phyloP scores from a whole-genome alignment of 2,888 invertebrate species.

The Rambutsinella grinnellia region DNA sequence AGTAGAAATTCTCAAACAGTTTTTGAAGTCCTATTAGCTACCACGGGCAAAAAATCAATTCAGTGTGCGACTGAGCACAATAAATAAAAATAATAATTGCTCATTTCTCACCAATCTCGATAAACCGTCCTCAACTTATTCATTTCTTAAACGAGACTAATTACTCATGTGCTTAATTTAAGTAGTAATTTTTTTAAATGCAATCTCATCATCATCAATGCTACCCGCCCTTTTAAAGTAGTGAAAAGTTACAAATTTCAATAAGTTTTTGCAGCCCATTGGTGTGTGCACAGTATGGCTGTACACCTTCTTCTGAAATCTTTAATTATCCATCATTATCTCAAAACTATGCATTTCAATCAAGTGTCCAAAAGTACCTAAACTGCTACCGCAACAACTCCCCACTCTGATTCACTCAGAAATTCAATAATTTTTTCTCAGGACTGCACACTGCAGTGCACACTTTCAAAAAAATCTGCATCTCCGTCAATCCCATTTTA shows the following conservation, averaged over 20 bases:
- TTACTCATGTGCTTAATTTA: background rate
- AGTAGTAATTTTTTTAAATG: background rate
- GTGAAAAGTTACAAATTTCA: background rate
- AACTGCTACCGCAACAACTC: background rate
- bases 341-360: background rate
- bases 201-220: background rate
- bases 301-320: background rate
- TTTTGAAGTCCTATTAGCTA: background rate
- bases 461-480: background rate
- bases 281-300: background rate
- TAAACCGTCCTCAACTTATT: background rate
- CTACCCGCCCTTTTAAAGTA: background rate
- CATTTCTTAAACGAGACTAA: background rate
- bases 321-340: background rate
- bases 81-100: background rate
- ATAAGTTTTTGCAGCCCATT: background rate
- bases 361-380: background rate
- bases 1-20: background rate
- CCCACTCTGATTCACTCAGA: background rate
- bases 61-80: background rate
- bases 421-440: background rate
- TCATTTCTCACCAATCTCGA: background rate
- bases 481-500: background rate
- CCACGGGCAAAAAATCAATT: background rate
- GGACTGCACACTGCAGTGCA: background rate